Conservation (phyloP, 2,797 vertebrate genomes). For the Anniella stebbinsi region DNA sequence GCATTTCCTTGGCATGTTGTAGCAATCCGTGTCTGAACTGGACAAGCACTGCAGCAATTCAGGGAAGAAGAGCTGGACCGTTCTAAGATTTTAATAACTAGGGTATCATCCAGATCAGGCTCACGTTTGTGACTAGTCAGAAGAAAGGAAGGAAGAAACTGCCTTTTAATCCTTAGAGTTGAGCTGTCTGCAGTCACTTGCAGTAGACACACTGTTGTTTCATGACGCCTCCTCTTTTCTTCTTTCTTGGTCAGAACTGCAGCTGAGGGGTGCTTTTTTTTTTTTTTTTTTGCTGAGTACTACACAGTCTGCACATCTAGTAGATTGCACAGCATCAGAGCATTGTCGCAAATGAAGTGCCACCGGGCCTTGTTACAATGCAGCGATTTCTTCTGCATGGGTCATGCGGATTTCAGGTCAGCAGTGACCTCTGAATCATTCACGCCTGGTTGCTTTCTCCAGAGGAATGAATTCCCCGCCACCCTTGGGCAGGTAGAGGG, state of each 20-base stretch:
- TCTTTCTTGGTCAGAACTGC: slow-evolving; percentile 42
- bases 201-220: slow-evolving; percentile 6
- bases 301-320: slow-evolving; percentile 9
- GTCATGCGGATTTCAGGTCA: slow-evolving; percentile 23
- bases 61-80: slow-evolving; percentile 25
- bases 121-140: slow-evolving; percentile 48
- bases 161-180: slow-evolving; percentile 25
- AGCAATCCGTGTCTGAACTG: slow-evolving; percentile 36
- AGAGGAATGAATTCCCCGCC: background rate
- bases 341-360: slow-evolving; percentile 27
- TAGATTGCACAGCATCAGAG: background rate
- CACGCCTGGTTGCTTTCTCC: slow-evolving; percentile 49
- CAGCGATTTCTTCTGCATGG: slow-evolving; percentile 39
- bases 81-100: slow-evolving; percentile 25
- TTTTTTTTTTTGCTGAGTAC: slow-evolving; percentile 12
- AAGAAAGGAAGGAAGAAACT: slow-evolving; percentile 1
- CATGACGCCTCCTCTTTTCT: slow-evolving; percentile 35
- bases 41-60: slow-evolving; percentile 32
- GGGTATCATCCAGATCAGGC: slow-evolving; percentile 32
- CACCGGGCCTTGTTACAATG: slow-evolving; percentile 32
- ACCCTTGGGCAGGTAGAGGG: slow-evolving; percentile 18
- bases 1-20: slow-evolving; percentile 53
- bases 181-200: slow-evolving; percentile 25
- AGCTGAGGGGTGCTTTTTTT: no score
- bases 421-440: background rate